phyloP scores from a whole-genome alignment of 2,797 vertebrate genomes.

The Oreochromis mossambicus region DNA sequence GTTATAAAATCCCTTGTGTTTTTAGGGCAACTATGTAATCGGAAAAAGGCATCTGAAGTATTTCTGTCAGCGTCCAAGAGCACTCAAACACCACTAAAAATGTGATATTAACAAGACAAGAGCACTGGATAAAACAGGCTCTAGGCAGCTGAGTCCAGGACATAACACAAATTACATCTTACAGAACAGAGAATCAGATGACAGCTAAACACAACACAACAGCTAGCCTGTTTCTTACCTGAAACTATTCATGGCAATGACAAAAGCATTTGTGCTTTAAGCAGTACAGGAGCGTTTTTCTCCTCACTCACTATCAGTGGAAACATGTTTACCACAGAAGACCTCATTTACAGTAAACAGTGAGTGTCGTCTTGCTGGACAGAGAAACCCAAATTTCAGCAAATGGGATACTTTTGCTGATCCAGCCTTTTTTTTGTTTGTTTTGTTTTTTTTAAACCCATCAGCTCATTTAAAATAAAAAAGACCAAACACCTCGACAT shows the following conservation, averaged over 20 bases:
- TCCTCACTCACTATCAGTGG: not conserved
- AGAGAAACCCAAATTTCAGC: not conserved
- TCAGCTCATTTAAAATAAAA: not conserved
- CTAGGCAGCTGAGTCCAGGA: not conserved
- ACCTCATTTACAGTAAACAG: not conserved
- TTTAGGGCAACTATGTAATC: not conserved
- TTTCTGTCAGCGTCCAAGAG: not conserved
- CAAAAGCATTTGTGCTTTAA: not conserved
- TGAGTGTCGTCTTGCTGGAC: not conserved
- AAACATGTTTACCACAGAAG: not conserved
- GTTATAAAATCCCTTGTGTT: not conserved
- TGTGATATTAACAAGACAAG: not conserved
- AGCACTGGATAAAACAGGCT: not conserved
- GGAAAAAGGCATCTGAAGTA: not conserved
- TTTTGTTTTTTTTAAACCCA: not conserved
- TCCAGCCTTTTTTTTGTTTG: not conserved
- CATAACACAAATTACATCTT: slow-evolving; percentile 6
- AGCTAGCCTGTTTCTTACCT: not conserved
- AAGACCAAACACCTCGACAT: not conserved
- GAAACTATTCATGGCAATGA: slow-evolving; percentile 1
- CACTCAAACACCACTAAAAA: not conserved
- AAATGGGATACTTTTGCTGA: not conserved
- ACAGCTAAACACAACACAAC: not conserved
- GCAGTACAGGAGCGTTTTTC: not conserved
- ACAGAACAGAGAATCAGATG: not conserved